Evolutionary conservation across 2,888 invertebrate genomes (phyloP), one percentile per base, ranked within the genome.

Genomic region (Drosophila picticornis): DNA sequence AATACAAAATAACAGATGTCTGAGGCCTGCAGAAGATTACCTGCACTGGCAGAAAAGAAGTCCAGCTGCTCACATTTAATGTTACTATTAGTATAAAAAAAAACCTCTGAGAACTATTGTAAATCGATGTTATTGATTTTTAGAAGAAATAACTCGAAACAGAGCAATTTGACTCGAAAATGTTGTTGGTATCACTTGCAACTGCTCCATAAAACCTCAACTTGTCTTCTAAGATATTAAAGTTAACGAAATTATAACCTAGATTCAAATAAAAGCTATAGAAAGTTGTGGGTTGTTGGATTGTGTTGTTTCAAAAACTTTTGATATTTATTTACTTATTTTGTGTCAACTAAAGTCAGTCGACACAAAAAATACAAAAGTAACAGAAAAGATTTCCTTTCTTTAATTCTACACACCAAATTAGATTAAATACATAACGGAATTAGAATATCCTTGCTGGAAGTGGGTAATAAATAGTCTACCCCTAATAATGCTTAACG

Each of bases 401-500:
- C 7, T 4, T 13, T 46, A 13, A 25, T 2, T 22, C 22, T 4
- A 46, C 16, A 16, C 2, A 25, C 9, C 16, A 16, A 25, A 46
- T 25, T 46, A 2, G 22, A 22, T 25, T 16, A 25, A 9, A 4
- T 4, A 46, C 1, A 25, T 46, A 46, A 46, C 16, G 1, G 9
- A 16, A 46, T 25, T 46, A 0, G 46, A 46, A 46, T 25, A 25
- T 1, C 2, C 25, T 2, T 7, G 7, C 27, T 25, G 25, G 25
- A 46, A 46, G 46, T 16, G 46, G 9, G 1, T 46, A 25, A 25
- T 25, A 25, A 25, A 9, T 46, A 25, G 46, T 4, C n/a, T 53
- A 22, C n/a, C 9, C 53, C 10, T 16, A 53, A 53, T 34, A 34
- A 53, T 34, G 2, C 38, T 61, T 63, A 73, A 66, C 65, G 57